phyloP scores from a whole-genome alignment of 64 coral and sea anemone species.

The Stichodactyla mertensii region DNA sequence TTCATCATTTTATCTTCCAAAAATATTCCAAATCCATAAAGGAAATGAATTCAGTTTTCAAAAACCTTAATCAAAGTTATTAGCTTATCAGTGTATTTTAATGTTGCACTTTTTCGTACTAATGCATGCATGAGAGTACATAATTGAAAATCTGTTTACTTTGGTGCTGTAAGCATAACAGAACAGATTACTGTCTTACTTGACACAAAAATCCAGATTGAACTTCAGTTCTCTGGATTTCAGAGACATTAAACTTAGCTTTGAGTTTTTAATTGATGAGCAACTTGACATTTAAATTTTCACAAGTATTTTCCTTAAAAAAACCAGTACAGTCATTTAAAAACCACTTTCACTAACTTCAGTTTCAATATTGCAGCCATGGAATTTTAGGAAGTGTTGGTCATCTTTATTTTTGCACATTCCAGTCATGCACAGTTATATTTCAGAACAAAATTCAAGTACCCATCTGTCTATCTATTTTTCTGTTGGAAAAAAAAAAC shows the following conservation, averaged over 20 bases:
- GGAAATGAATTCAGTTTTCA: background rate
- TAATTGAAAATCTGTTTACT: slow-evolving; percentile 8
- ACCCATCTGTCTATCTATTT: too few relatives aligned
- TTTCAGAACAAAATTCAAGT: background rate
- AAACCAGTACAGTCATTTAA: background rate
- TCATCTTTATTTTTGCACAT: background rate
- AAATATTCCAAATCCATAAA: background rate
- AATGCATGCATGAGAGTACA: background rate
- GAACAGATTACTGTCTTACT: background rate
- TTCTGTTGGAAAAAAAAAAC: too few relatives aligned
- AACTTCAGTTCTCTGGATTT: background rate
- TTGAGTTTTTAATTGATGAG: slow-evolving; percentile 1
- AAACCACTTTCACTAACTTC: background rate
- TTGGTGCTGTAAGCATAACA: background rate
- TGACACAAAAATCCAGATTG: background rate
- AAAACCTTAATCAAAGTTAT: background rate
- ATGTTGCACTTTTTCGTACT: background rate
- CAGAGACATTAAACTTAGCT: background rate
- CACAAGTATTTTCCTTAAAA: background rate
- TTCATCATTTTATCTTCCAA: background rate
- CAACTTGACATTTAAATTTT: background rate
- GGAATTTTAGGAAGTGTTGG: background rate
- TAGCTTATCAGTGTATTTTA: background rate
- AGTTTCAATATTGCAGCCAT: background rate
- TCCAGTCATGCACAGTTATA: background rate